Percentiles rank a stretch among this genome's conserved stretches.
Evolutionary conservation across 2,113 vertebrate species (phyloP).

Genomic region (Fregetta grallaria): DNA sequence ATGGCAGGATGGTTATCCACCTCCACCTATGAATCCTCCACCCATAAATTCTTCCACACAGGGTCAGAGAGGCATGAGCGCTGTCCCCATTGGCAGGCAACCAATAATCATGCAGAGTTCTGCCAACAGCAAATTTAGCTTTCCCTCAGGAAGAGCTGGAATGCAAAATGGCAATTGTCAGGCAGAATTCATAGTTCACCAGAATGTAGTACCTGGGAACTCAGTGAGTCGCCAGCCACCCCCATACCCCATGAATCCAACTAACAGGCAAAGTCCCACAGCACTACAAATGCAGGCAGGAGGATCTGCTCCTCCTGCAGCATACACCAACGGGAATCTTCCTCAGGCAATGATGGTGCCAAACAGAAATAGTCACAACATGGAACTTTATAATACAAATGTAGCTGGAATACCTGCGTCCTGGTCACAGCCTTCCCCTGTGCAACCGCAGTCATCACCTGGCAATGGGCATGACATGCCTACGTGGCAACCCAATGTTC

Average conservation of each 20-base stretch:
- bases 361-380: conserved; percentile 91
- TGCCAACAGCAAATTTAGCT: conserved; percentile 86
- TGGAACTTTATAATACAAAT: conserved; percentile 86
- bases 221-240: conserved; percentile 84
- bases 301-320: conserved; percentile 80
- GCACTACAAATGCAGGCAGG: conserved; percentile 86
- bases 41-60: conserved; percentile 74
- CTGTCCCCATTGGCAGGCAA: conserved; percentile 89
- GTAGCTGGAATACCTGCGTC: conserved; percentile 77
- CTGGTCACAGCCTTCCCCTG: conserved; percentile 83
- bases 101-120: conserved; percentile 95
- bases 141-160: conserved; percentile 83
- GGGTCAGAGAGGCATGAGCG: conserved; percentile 86
- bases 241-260: conserved; percentile 85
- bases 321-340: conserved; percentile 85
- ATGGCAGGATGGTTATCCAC: conserved; percentile 87
- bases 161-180: conserved; percentile 86
- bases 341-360: conserved; percentile 86
- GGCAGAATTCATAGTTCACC: conserved; percentile 84
- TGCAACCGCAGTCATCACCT: conserved; percentile 78
- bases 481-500: conserved; percentile 85
- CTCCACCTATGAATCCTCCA: conserved; percentile 72
- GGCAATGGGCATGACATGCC: conserved; percentile 85
- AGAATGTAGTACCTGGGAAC: conserved; percentile 76
- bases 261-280: conserved; percentile 88